Percentiles rank a stretch among this genome's conserved stretches.
These are phyloP conservation scores for Hydrotaea cyrtoneurina DNA, from an alignment of 2,888 invertebrate genomes.

Conservation along the genomic window DNA sequence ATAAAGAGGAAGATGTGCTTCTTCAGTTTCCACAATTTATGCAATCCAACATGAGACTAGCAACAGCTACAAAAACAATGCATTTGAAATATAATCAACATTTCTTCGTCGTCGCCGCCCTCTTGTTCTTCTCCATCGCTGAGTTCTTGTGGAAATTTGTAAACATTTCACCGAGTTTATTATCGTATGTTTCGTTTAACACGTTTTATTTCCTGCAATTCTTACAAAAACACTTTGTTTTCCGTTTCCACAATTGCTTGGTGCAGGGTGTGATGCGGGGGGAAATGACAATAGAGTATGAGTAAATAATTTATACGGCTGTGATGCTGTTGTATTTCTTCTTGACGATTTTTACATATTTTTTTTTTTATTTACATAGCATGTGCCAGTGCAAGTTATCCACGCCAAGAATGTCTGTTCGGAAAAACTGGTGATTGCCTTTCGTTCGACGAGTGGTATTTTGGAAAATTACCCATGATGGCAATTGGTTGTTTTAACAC, in stretches of 20 bases:
- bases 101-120: background rate
- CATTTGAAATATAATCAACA: slow-evolving; percentile 33
- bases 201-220: background rate
- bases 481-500: slow-evolving; percentile 47
- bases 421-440: slow-evolving; percentile 44
- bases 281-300: background rate
- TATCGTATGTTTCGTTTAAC: background rate
- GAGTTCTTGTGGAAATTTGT: slow-evolving; percentile 21
- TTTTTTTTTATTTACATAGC: slow-evolving; percentile 59
- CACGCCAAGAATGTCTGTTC: slow-evolving; percentile 42
- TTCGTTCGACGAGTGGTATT: slow-evolving; percentile 20
- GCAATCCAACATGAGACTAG: background rate
- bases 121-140: background rate
- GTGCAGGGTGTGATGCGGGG: background rate
- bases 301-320: background rate
- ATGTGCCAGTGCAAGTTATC: slow-evolving; percentile 46
- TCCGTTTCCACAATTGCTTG: background rate
- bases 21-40: slow-evolving; percentile 36
- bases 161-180: slow-evolving; percentile 29
- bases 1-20: background rate
- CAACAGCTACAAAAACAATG: background rate
- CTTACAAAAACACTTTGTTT: background rate
- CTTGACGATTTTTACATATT: slow-evolving; percentile 25
- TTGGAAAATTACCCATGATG: slow-evolving; percentile 51
- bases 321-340: background rate